Evolutionary conservation across 2,888 invertebrate genomes (phyloP), one percentile per base, ranked within the genome.

Genomic region (Sesia apiformis): DNA sequence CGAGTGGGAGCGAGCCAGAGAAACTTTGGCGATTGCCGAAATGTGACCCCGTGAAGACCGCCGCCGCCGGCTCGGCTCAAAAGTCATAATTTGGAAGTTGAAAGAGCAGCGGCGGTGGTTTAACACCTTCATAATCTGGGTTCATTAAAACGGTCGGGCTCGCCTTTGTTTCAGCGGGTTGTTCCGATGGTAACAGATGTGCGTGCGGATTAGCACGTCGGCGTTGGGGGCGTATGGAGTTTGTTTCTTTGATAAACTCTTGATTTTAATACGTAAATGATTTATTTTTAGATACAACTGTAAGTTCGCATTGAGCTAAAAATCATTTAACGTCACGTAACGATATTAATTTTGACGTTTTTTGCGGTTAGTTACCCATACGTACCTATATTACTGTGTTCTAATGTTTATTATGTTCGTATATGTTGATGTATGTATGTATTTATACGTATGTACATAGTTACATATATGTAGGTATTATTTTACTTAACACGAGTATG

Each of bases 51-150:
- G 76, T 75, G 78, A 77, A 81, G 79, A 70, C 76, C 78, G 76
- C 23, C 72, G 80, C 76, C 78, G 76, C 23, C 72, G 80, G 78
- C 79, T 64, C 67, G 68, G 67, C 70, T 78, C 79, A 77, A 76
- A 81, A 82, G 79, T 80, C 81, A 87, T 89, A 87, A 88, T 87
- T 88, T 84, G 84, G 78, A 68, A 86, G 85, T 88, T 85, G 84
- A 87, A 88, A 86, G 87, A 82, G 71, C 69, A 70, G 79, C 84
- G 76, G 70, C 73, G 78, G 76, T 71, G 81, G 81, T 84, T 88
- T 89, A 88, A 87, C 89, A 88, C 89, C 88, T 88, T 87, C 85
- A 85, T 88, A 89, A 88, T 85, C 88, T 84, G 78, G 76, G 78
- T 81, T 87, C 88, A 89, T 89, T 89, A 89, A 87, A 83, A 70